These are phyloP conservation scores for Rhingia rostrata DNA, from an alignment of 2,888 invertebrate species.

Conservation along the genomic window DNA sequence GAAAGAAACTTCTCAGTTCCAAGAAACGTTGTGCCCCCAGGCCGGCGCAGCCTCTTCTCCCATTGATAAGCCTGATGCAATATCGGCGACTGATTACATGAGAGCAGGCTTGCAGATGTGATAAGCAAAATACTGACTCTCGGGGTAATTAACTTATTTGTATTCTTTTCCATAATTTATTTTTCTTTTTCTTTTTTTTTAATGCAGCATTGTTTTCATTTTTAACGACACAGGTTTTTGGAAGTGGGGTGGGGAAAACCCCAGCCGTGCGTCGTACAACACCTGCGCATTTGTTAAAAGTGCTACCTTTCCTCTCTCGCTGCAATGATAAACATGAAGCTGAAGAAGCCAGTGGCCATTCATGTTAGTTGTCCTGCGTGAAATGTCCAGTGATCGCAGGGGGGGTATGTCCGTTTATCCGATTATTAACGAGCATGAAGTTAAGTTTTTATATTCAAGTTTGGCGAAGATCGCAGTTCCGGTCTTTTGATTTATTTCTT, in stretches of 20 bases:
- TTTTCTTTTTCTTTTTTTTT: slow-evolving; percentile 32
- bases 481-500: too few species aligned
- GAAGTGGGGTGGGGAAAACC: background rate
- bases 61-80: slow-evolving; percentile 72
- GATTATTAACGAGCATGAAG: too few species aligned
- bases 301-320: slow-evolving; percentile 9
- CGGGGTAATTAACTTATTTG: slow-evolving; percentile 67
- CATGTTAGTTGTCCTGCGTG: too few species aligned
- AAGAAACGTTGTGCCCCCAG: slow-evolving; percentile 51
- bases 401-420: too few species aligned
- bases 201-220: slow-evolving; percentile 48
- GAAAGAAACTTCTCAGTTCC: slow-evolving; percentile 53
- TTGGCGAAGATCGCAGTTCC: too few species aligned
- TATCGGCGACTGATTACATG: slow-evolving; percentile 63
- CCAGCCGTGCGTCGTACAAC: slow-evolving; percentile 9
- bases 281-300: slow-evolving; percentile 50
- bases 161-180: slow-evolving; percentile 52
- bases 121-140: slow-evolving; percentile 34
- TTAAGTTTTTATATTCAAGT: too few species aligned
- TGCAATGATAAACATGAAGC: background rate
- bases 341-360: too few species aligned
- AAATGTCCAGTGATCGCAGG: too few species aligned
- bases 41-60: slow-evolving; percentile 42
- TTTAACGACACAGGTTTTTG: slow-evolving; percentile 61
- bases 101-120: slow-evolving; percentile 6